Evolutionary conservation across 2,888 invertebrate species (phyloP).

Genomic region (Priocnemis perturbator): DNA sequence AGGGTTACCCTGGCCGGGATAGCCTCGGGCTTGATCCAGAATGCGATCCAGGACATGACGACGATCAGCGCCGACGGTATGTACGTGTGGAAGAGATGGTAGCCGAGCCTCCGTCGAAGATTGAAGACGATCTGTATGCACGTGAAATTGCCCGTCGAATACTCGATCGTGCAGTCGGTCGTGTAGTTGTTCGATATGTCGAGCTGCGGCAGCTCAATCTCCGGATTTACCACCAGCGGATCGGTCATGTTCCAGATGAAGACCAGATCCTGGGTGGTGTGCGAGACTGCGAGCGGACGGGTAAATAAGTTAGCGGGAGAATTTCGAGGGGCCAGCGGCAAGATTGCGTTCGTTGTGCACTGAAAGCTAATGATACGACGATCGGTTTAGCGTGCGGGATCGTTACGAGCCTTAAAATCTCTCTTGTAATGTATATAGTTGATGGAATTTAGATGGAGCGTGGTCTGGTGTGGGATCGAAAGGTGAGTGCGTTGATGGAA

Average conservation of each 20-base stretch:
- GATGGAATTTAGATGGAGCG: not conserved
- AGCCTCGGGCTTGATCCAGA: conserved; percentile 96
- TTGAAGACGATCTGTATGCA: conserved; percentile 93
- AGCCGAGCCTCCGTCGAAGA: conserved; percentile 88
- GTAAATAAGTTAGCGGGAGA: not conserved
- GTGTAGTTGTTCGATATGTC: conserved; percentile 92
- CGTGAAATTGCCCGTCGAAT: conserved; percentile 93
- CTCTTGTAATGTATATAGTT: not conserved
- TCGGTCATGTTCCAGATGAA: conserved; percentile 94
- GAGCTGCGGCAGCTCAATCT: conserved; percentile 91
- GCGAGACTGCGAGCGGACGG: conserved; percentile 81
- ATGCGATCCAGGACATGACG: conserved; percentile 97
- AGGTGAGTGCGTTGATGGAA: too few species aligned
- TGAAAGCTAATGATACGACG: not conserved
- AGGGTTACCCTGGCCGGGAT: conserved; percentile 93
- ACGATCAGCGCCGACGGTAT: conserved; percentile 94
- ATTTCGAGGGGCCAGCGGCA: not conserved
- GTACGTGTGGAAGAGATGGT: conserved; percentile 94
- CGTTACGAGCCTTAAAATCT: not conserved
- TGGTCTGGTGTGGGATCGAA: too few species aligned
- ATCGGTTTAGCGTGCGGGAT: not conserved
- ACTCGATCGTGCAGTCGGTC: conserved; percentile 91
- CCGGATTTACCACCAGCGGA: conserved; percentile 90
- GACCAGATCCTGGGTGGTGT: conserved; percentile 91
- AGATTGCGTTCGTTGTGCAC: not conserved